phyloP scores from a whole-genome alignment of 2,888 invertebrate genomes.

The Protodeltote pygarga region DNA sequence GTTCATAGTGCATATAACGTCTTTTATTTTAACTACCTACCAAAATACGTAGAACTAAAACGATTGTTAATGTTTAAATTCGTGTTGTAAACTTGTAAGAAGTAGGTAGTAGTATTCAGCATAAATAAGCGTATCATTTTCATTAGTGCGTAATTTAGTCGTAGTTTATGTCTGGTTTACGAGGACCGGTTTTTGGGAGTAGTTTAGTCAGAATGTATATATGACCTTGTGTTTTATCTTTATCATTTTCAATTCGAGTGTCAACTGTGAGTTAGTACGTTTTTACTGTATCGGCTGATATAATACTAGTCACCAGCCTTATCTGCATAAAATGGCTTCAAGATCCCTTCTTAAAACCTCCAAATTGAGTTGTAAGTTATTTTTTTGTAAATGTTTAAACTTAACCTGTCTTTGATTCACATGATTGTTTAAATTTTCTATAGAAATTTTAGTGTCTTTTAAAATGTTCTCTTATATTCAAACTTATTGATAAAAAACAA shows the following conservation, averaged over 20 bases:
- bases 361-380: conserved; percentile 70
- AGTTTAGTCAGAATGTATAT: conserved; percentile 33
- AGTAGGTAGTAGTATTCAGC: not conserved
- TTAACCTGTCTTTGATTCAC: too few species aligned
- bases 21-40: too few species aligned
- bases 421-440: too few species aligned
- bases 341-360: conserved; percentile 65
- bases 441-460: too few species aligned
- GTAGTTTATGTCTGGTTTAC: conserved; percentile 41
- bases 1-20: too few species aligned
- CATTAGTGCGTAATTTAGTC: not conserved
- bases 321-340: conserved; percentile 65
- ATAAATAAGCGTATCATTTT: too few species aligned
- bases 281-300: conserved; percentile 47
- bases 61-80: too few species aligned
- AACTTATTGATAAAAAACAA: too few species aligned
- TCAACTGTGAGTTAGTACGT: conserved; percentile 53
- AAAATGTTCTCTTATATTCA: too few species aligned
- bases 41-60: conserved; percentile 12
- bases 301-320: conserved; percentile 41
- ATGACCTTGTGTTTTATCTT: conserved; percentile 67
- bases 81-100: too few species aligned
- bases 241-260: conserved; percentile 63
- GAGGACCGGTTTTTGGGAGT: conserved; percentile 35
- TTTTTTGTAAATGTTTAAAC: too few species aligned